These are phyloP conservation scores for Thamnophis sirtalis DNA, from an alignment of 2,113 vertebrate species.

Conservation along the genomic window DNA sequence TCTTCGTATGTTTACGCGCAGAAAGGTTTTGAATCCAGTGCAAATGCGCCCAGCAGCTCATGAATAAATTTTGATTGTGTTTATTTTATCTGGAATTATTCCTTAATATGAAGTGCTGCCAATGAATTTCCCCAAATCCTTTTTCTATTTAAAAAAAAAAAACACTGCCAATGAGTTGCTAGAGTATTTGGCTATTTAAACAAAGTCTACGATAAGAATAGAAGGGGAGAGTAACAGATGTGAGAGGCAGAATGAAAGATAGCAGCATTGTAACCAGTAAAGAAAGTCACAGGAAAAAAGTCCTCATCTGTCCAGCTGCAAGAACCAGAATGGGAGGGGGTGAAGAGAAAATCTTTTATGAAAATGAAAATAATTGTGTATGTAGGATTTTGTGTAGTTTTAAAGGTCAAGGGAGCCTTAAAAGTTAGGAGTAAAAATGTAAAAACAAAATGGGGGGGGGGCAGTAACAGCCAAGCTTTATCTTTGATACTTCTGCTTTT, in stretches of 20 bases:
- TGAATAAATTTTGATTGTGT: background rate
- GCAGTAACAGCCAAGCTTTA: background rate
- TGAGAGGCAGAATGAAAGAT: background rate
- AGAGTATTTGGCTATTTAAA: background rate
- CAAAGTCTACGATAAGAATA: background rate
- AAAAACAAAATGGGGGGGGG: background rate
- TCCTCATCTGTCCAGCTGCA: background rate
- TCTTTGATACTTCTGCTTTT: background rate
- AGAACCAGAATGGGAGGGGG: background rate
- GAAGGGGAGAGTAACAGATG: background rate
- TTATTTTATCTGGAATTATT: background rate
- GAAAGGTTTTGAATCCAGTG: background rate
- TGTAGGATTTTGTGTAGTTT: background rate
- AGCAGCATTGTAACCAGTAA: background rate
- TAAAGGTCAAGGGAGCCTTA: background rate
- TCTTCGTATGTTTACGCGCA: no score
- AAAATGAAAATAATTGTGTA: background rate
- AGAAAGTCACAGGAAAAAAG: background rate
- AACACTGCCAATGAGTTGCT: background rate
- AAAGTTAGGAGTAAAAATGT: background rate
- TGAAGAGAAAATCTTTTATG: background rate
- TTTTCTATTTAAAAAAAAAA: background rate
- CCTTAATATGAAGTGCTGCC: background rate
- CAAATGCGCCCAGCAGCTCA: background rate
- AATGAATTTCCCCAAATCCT: background rate